Base-by-base conservation (phyloP, 1,140 invertebrate species). In the Diachasmimorpha longicaudata region DNA sequence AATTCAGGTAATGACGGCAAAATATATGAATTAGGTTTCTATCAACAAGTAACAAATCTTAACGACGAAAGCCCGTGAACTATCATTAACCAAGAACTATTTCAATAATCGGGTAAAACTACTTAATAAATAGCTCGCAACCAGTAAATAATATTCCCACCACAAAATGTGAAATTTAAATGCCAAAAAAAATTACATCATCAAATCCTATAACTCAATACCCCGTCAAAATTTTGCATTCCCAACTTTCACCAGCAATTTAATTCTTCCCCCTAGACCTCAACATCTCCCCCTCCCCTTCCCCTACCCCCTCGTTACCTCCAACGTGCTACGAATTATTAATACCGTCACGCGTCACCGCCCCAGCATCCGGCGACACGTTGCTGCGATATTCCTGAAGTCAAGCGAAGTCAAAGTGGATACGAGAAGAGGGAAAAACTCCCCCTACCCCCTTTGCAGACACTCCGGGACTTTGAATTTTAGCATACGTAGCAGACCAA, bases 311-410 rank as follows among this genome's bases (percentile, higher is more conserved):
- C 42, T 46, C 67, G 39, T 79, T 72, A 72, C 42, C 75, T 70
- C 74, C 78, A 67, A 75, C 78, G 73, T 75, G 74, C 74, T 72
- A 63, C 19, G 78, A 82, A 82, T 83, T 83, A 83, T 84, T 81
- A 82, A 82, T 79, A 79, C 80, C 77, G 81, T 82, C 80, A 81
- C 79, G 79, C 78, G 80, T 82, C 78, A 75, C 79, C 82, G 78
- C 80, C 79, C 77, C 78, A 70, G 77, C 74, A 81, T 77, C 77
- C 77, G 79, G 52, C 39, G 23, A 23, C 66, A 44, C 31, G 39
- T 63, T 8, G 36, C 48, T 23, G 63, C 63, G 75, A 72, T 76
- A 76, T 76, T 76, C 75, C 75, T 46, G 13, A 70, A 66, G 52
- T 71, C 55, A 39, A 67, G 37, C 19, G 55, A 63, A n/a, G 58